Base-by-base conservation (phyloP, 2,888 invertebrate species). In the Morinoia aosen region DNA sequence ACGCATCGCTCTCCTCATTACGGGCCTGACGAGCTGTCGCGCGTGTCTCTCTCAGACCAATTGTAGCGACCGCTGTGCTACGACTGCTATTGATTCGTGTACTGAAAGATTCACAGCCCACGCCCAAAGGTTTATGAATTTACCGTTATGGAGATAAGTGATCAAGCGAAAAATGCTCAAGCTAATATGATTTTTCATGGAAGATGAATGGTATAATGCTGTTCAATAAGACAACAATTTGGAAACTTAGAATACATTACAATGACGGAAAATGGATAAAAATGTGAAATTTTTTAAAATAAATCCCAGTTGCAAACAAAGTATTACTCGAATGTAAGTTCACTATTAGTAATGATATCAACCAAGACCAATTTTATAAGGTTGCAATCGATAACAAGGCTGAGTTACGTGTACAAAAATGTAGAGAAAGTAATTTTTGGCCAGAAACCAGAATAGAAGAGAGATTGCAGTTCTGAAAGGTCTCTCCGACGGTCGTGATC, bases 1-100 rank as follows among this genome's bases (percentile, higher is more conserved):
- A 90, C 90, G 90, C 90, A 90, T 90, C 40, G 90, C 90, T 48
- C 48, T 90, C 90, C 90, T 90, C 90, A 90, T 90, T 90, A 90
- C 39, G 90, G 14, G 40, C 40, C 90, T 90, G 90, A 90, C 90
- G 90, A 90, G 90, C 90, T 90, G 90, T 90, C 90, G 48, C 76
- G 76, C 76, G 76, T 76, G 76, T 76, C 76, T 76, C 76, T 76
- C 76, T 33, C 25, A 76, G 33, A 33, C 76, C 76, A 76, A 76
- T 76, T 76, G 76, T 33, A 76, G 76, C 76, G 33, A 76, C 76
- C 25, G 25, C 33, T 76, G 76, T 76, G 76, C 33, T 76, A 76
- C 76, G 76, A 76, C 10, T 76, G 76, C 76, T 76, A 76, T 76
- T 76, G 76, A 76, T 76, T 76, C 33, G 76, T 76, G 76, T 76